phyloP scores from a whole-genome alignment of 2,888 invertebrate genomes.

The Trichacis sp. region DNA sequence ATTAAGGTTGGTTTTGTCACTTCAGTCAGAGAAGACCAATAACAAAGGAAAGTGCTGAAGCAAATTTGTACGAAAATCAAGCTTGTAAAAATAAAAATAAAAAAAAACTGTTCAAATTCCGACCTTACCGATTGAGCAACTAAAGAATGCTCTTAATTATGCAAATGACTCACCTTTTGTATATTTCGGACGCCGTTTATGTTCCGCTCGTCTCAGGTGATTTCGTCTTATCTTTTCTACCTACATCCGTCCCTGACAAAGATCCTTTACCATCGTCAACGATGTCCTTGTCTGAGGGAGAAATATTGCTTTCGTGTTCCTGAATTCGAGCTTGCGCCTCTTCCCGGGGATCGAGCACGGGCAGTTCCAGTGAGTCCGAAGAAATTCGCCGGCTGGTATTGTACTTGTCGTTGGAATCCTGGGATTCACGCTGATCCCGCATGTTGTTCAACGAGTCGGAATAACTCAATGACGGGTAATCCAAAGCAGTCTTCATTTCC shows the following conservation, averaged over 20 bases:
- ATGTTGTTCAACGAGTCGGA: slow-evolving; percentile 66
- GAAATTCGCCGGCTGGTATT: slow-evolving; percentile 60
- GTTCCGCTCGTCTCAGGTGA: slow-evolving; percentile 51
- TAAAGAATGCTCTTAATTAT: too few relatives aligned
- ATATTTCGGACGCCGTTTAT: slow-evolving; percentile 41
- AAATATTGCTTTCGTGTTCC: slow-evolving; percentile 40
- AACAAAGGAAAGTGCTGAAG: too few relatives aligned
- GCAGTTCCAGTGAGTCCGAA: slow-evolving; percentile 64
- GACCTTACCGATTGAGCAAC: too few relatives aligned
- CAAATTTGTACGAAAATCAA: too few relatives aligned
- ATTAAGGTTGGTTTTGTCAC: too few relatives aligned
- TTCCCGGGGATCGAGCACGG: slow-evolving; percentile 53
- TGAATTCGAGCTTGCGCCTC: slow-evolving; percentile 43
- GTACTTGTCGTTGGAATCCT: slow-evolving; percentile 50
- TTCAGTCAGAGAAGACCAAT: too few relatives aligned
- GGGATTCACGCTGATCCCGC: slow-evolving; percentile 53
- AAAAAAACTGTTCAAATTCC: too few relatives aligned
- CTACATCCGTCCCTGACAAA: slow-evolving; percentile 44
- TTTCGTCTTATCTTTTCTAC: slow-evolving; percentile 51
- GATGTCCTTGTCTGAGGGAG: slow-evolving; percentile 42
- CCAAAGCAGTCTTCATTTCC: slow-evolving; percentile 73
- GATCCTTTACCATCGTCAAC: slow-evolving; percentile 42
- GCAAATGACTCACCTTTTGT: slow-evolving; percentile 4
- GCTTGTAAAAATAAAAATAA: too few relatives aligned
- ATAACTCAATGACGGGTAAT: slow-evolving; percentile 61